Conservation (phyloP, 2,888 invertebrate species). For the Ecdyonurus torrentis region DNA sequence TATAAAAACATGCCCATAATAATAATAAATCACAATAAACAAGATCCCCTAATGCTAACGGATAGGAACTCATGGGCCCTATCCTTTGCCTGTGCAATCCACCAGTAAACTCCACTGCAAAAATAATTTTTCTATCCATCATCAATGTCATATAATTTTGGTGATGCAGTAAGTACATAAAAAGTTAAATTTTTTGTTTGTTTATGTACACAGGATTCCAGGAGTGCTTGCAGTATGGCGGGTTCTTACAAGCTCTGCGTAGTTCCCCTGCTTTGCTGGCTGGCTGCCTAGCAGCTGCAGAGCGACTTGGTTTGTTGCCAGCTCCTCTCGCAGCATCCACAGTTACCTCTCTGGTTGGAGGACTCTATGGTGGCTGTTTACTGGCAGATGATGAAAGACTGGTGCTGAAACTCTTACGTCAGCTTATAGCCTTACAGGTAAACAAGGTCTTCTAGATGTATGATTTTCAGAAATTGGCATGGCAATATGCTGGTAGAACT, state of each 20-base stretch:
- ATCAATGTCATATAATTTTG: neutral
- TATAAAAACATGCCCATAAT: too few species aligned
- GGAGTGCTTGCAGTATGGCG: conserved; percentile 45
- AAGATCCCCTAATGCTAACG: too few species aligned
- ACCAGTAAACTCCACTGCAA: too few species aligned
- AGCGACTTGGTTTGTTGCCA: conserved; percentile 30
- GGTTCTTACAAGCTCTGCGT: conserved; percentile 48
- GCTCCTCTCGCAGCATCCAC: conserved; percentile 28
- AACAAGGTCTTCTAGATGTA: neutral
- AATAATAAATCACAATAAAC: too few species aligned
- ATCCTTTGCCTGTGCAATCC: too few species aligned
- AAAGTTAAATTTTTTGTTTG: too few species aligned
- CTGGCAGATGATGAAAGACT: conserved; percentile 53
- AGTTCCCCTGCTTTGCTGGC: conserved; percentile 54
- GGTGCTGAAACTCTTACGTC: conserved; percentile 42
- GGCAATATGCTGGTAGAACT: too few species aligned
- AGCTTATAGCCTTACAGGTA: conserved; percentile 49
- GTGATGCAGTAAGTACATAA: neutral
- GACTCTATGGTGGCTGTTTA: conserved; percentile 55
- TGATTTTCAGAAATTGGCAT: too few species aligned
- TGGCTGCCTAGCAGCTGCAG: conserved; percentile 46
- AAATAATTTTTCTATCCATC: too few species aligned
- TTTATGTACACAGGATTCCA: conserved; percentile 17
- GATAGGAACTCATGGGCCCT: too few species aligned
- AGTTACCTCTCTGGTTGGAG: conserved; percentile 40